phyloP scores from a whole-genome alignment of 2,888 invertebrate species.

The Rapana venosa region DNA sequence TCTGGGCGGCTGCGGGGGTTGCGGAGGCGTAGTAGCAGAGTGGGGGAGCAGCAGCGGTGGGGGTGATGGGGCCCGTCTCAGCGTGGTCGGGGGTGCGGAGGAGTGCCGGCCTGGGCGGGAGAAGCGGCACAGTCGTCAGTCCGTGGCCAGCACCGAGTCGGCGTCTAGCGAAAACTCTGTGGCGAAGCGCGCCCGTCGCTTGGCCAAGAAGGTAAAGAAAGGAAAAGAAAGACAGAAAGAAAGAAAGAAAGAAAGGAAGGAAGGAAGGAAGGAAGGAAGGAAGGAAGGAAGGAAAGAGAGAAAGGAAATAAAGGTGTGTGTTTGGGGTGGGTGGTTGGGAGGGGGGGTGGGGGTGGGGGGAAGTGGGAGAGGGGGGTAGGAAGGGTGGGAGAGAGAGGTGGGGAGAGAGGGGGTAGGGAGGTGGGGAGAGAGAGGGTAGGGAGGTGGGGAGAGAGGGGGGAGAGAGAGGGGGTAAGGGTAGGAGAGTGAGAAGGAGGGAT shows the following conservation, averaged over 20 bases:
- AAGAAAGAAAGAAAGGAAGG: not conserved
- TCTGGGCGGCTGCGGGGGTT: not conserved
- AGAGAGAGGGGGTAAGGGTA: too few relatives aligned
- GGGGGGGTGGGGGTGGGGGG: not conserved
- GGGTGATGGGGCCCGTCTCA: not conserved
- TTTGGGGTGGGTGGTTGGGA: not conserved
- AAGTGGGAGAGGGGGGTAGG: not conserved
- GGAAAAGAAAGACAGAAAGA: not conserved
- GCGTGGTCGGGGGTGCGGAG: not conserved
- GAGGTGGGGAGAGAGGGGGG: too few relatives aligned
- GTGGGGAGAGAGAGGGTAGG: not conserved
- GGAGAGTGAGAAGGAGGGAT: too few relatives aligned
- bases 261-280: not conserved
- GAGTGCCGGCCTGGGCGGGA: not conserved
- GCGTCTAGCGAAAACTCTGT: slow-evolving; percentile 26
- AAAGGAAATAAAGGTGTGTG: not conserved
- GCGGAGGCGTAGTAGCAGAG: too few relatives aligned
- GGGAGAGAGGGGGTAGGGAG: not conserved
- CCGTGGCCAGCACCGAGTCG: slow-evolving; percentile 28
- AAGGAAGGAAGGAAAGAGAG: not conserved
- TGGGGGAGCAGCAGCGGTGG: not conserved
- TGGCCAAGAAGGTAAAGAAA: slow-evolving; percentile 31
- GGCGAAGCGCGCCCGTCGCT: not conserved
- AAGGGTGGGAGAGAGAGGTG: not conserved
- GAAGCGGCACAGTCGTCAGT: slow-evolving; percentile 32